Evolutionary conservation across 1,140 invertebrate species (phyloP).

Genomic region (Calycopis cecrops): DNA sequence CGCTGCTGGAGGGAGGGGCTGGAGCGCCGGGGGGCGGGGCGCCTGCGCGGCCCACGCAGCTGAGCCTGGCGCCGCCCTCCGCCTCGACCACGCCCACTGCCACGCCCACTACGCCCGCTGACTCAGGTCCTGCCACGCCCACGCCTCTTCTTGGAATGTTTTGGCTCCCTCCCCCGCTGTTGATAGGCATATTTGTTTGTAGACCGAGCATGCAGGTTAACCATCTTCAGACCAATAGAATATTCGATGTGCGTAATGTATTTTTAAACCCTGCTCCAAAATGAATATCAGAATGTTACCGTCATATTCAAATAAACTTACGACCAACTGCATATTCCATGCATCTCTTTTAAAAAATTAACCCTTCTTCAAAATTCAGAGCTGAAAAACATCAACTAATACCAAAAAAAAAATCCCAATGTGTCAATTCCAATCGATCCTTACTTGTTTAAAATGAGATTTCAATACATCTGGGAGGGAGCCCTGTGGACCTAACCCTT

Average conservation of each 20-base stretch:
- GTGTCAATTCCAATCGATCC: background rate
- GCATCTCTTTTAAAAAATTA: too few species aligned
- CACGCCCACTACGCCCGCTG: constrained; percentile 69
- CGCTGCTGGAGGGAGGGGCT: constrained; percentile 27
- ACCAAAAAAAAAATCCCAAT: background rate
- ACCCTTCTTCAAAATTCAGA: too few species aligned
- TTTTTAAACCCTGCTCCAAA: too few species aligned
- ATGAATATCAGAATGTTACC: too few species aligned
- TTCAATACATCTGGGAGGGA: constrained; percentile 28
- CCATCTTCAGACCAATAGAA: background rate
- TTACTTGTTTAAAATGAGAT: constrained; percentile 8
- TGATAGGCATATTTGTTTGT: constrained; percentile 2
- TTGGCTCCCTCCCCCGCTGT: constrained; percentile 31
- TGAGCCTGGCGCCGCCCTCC: constrained; percentile 61
- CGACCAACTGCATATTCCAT: too few species aligned
- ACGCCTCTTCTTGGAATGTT: constrained; percentile 26
- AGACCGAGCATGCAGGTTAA: background rate
- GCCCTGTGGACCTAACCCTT: constrained; percentile 45
- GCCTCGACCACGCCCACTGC: constrained; percentile 61
- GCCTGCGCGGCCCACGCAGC: constrained; percentile 59
- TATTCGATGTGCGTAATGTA: too few species aligned
- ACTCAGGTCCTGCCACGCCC: constrained; percentile 61
- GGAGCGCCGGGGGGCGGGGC: constrained; percentile 15
- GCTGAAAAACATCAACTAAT: too few species aligned
- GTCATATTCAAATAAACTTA: too few species aligned